Evolutionary conservation across 2,888 invertebrate genomes (phyloP).

Genomic region (Trichogramma dendrolimi): DNA sequence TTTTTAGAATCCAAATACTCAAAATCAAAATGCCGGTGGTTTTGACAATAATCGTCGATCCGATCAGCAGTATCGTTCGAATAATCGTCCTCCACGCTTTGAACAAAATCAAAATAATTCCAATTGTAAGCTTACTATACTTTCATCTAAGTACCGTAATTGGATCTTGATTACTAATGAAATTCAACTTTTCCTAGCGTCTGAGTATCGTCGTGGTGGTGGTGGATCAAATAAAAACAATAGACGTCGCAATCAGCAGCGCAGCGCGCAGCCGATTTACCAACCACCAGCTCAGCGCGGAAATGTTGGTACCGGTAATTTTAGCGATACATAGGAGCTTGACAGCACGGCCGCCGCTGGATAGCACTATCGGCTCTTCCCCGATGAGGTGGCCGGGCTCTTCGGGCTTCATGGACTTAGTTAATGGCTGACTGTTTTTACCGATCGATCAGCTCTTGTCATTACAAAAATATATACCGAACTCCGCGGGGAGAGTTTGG

Average conservation of each 20-base stretch:
- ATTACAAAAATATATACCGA: too few species aligned
- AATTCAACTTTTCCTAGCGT: slow-evolving; percentile 30
- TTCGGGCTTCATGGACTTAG: neutral
- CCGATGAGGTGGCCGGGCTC: neutral
- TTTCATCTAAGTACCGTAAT: too few species aligned
- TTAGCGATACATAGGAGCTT: neutral
- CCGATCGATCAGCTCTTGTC: too few species aligned
- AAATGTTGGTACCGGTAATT: slow-evolving; percentile 4
- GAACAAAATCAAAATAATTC: slow-evolving; percentile 43
- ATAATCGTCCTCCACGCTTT: slow-evolving; percentile 42
- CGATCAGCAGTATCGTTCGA: slow-evolving; percentile 36
- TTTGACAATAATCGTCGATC: slow-evolving; percentile 36
- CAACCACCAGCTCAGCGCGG: slow-evolving; percentile 50
- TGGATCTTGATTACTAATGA: neutral
- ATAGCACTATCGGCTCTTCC: neutral
- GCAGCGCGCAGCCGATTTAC: slow-evolving; percentile 48
- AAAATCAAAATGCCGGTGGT: slow-evolving; percentile 34
- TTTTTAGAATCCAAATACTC: slow-evolving; percentile 26
- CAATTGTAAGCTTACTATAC: slow-evolving; percentile 32
- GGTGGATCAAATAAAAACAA: slow-evolving; percentile 36
- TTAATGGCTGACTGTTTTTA: neutral
- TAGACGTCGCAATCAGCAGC: slow-evolving; percentile 43
- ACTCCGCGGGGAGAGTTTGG: too few species aligned
- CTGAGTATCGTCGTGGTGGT: slow-evolving; percentile 45
- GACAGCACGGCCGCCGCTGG: neutral